These are phyloP conservation scores for Proisotoma minuta DNA, from an alignment of 2,888 invertebrate species.

Conservation along the genomic window DNA sequence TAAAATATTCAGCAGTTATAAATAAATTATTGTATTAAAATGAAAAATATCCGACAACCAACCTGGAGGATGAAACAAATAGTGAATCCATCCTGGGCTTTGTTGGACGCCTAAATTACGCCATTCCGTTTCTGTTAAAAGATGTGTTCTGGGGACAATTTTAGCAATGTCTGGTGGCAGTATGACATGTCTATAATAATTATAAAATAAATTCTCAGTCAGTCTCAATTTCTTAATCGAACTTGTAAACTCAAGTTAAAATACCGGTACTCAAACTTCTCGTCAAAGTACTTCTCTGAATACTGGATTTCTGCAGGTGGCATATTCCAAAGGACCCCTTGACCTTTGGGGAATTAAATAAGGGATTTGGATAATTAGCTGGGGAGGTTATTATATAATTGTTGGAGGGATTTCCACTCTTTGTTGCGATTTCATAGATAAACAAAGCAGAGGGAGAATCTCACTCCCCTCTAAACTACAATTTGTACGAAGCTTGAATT, in stretches of 20 bases:
- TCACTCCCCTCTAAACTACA: no score
- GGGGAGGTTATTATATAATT: no score
- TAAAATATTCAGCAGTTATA: slow-evolving; percentile 44
- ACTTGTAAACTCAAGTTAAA: slow-evolving; percentile 37
- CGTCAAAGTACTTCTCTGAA: slow-evolving; percentile 85
- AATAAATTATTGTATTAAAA: not conserved
- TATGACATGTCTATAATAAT: slow-evolving; percentile 78
- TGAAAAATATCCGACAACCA: slow-evolving; percentile 17
- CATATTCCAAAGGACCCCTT: no score
- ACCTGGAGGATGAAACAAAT: slow-evolving; percentile 83
- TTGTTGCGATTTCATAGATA: no score
- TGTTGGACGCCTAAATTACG: slow-evolving; percentile 89
- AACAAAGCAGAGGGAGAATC: no score
- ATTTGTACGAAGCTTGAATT: no score
- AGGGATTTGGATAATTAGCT: no score
- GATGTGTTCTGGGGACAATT: slow-evolving; percentile 77
- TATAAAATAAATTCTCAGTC: not conserved
- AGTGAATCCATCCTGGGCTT: slow-evolving; percentile 84
- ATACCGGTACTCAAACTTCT: slow-evolving; percentile 83
- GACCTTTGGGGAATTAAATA: no score
- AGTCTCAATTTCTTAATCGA: not conserved
- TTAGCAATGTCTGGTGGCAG: slow-evolving; percentile 78
- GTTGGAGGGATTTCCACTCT: no score
- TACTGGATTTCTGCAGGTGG: slow-evolving; percentile 81
- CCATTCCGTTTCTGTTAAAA: slow-evolving; percentile 95